These are phyloP conservation scores for Drosophila cardini DNA, from an alignment of 1,140 invertebrate genomes.

Conservation along the genomic window DNA sequence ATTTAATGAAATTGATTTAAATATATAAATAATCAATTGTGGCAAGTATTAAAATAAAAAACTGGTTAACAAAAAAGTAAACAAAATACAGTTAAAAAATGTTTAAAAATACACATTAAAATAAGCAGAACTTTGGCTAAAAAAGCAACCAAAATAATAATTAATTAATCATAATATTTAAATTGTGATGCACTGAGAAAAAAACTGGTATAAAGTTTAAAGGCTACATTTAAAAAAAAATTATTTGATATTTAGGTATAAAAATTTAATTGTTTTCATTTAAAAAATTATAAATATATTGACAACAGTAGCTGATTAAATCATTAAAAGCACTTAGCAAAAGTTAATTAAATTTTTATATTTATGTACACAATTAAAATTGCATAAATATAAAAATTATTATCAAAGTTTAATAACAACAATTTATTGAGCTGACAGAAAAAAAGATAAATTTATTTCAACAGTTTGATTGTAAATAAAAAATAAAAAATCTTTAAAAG, in stretches of 20 bases:
- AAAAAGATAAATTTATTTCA: not conserved
- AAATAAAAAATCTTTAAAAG: not conserved
- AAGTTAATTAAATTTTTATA: not conserved
- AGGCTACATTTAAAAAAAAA: too few relatives aligned
- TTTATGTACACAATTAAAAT: not conserved
- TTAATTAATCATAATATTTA: slow-evolving; percentile 6
- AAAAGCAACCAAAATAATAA: not conserved
- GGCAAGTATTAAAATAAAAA: not conserved
- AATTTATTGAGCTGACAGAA: not conserved
- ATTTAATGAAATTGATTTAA: slow-evolving; percentile 25
- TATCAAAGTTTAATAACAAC: not conserved
- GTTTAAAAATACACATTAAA: not conserved
- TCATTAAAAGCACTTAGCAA: not conserved
- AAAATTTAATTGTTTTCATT: not conserved
- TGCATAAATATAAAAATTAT: not conserved
- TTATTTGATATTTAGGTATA: too few relatives aligned
- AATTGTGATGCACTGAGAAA: too few relatives aligned
- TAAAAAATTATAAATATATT: not conserved
- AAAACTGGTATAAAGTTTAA: too few relatives aligned
- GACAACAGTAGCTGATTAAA: not conserved
- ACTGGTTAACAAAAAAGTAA: slow-evolving; percentile 7
- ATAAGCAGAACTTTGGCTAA: not conserved
- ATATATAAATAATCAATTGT: slow-evolving; percentile 16
- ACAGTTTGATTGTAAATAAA: too few relatives aligned
- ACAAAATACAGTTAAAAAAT: slow-evolving; percentile 11